These are phyloP conservation scores for Tachina fera DNA, from an alignment of 2,888 invertebrate species.

Conservation along the genomic window DNA sequence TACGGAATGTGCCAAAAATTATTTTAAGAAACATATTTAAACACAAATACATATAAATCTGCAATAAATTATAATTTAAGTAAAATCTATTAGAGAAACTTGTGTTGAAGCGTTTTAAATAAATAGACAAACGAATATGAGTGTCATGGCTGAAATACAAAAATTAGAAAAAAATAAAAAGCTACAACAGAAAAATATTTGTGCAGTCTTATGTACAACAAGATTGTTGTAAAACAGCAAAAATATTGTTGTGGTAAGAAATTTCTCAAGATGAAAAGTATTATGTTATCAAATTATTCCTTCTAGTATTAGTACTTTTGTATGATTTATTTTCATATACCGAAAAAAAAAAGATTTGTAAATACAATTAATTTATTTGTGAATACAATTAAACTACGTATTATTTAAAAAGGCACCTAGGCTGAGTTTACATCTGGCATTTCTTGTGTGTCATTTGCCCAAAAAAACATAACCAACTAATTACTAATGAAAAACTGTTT, in stretches of 20 bases:
- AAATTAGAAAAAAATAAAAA: neutral
- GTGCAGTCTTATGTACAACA: neutral
- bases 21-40: neutral
- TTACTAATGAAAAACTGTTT: no score
- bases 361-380: no score
- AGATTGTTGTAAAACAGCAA: neutral
- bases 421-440: no score
- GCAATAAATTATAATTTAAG: constrained; percentile 43
- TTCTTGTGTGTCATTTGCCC: no score
- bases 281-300: neutral
- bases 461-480: no score
- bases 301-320: no score
- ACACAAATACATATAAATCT: constrained; percentile 1
- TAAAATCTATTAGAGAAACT: constrained; percentile 40
- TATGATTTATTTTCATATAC: no score
- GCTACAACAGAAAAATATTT: constrained; percentile 6
- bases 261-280: neutral
- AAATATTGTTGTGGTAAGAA: constrained; percentile 11
- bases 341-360: no score
- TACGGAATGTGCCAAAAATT: constrained; percentile 39
- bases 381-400: no score
- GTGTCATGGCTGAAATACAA: constrained; percentile 55
- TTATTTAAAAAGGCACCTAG: no score
- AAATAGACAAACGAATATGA: constrained; percentile 49
- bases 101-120: constrained; percentile 30